Evolutionary conservation across 2,797 vertebrate genomes (phyloP), one percentile per base, ranked within the genome.

Genomic region (Paratrypauchen microcephalus): DNA sequence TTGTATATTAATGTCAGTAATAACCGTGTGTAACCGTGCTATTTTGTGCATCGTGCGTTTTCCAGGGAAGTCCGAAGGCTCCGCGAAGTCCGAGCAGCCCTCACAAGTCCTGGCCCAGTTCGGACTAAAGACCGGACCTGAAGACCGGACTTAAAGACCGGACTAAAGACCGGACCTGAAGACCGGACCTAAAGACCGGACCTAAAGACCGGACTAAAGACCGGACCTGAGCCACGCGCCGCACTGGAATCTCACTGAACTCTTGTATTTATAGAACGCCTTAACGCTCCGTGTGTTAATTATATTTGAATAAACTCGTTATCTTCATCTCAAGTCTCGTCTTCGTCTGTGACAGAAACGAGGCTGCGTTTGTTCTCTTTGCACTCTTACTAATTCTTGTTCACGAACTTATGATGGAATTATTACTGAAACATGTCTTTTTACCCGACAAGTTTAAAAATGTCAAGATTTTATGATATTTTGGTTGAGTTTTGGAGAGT

Each of bases 201-300:
- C n/a, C 75, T 92, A 74, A 76, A 69, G 72, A 24, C 71, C 50
- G 88, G n/a, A n/a, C n/a, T n/a, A n/a, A n/a, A 26, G 24, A 89
- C 88, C 90, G 88, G 24, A 11, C 19, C 82, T 83, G 69, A 21
- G 5, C 55, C 55, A 71, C 65, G 71, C 76, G 82, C 84, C 88
- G 86, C 87, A 92, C 89, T 92, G 91, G 91, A 94, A 92, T 86
- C 87, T 66, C 77, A 72, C 73, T 83, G 75, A 87, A 88, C 71
- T 83, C 72, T 79, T 81, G 52, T 92, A 90, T 90, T 87, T 90
- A 88, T 89, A 83, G 83, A 75, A 79, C 87, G 78, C 63, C 66
- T 83, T 75, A 82, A 28, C 1, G 62, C 47, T 78, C 69, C 69
- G 84, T 77, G 76, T 89, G 90, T 87, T 89, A 89, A 89, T 81